phyloP scores from a whole-genome alignment of 2,888 invertebrate genomes.

The Diloba caeruleocephala region DNA sequence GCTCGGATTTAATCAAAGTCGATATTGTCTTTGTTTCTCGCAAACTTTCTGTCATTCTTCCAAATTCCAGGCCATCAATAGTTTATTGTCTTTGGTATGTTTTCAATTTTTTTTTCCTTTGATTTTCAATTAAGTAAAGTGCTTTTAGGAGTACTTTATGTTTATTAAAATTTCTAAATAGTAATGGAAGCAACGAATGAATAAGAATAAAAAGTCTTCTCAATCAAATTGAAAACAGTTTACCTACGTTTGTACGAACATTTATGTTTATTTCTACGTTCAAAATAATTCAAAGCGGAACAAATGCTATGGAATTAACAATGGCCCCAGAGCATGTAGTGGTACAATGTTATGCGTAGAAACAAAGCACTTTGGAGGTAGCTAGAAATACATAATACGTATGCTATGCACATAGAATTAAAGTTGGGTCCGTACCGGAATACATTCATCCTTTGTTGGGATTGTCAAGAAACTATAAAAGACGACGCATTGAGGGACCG shows the following conservation, averaged over 20 bases:
- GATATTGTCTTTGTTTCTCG: constrained; percentile 35
- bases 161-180: no score
- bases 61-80: constrained; percentile 11
- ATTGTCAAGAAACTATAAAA: constrained; percentile 49
- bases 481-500: constrained; percentile 50
- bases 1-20: constrained; percentile 40
- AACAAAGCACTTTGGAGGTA: constrained; percentile 69
- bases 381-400: constrained; percentile 68
- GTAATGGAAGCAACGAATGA: no score
- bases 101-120: no score
- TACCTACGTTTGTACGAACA: constrained; percentile 17
- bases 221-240: constrained; percentile 39
- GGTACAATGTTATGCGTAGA: constrained; percentile 65
- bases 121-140: no score
- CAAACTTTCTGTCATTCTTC: constrained; percentile 24
- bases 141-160: no score
- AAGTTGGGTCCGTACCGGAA: constrained; percentile 67
- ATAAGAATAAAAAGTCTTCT: neutral
- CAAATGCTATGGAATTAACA: constrained; percentile 55
- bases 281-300: constrained; percentile 53
- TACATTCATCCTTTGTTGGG: constrained; percentile 69
- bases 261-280: constrained; percentile 41
- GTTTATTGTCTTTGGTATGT: neutral
- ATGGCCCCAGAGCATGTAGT: constrained; percentile 54
- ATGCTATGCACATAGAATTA: constrained; percentile 69